Conservation (phyloP, 2,797 vertebrate genomes). For the Dicrostonyx torquatus region DNA sequence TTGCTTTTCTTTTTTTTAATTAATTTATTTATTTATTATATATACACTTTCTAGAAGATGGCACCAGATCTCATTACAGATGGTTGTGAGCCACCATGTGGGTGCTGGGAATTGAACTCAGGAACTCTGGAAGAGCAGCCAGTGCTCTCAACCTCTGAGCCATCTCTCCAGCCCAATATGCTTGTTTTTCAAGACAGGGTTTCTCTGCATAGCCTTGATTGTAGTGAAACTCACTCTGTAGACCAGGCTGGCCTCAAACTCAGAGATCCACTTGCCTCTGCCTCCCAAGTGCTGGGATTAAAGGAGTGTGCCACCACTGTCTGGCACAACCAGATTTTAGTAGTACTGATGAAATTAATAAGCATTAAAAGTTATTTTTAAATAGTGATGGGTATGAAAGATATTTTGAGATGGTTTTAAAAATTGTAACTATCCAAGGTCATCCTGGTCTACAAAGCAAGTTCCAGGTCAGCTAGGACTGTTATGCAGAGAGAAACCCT, state of each 20-base stretch:
- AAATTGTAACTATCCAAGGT: constrained; percentile 24
- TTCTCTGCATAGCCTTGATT: background rate
- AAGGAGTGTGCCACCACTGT: background rate
- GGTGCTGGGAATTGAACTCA: no score
- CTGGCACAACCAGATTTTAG: background rate
- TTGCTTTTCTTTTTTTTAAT: no score
- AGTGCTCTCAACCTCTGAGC: no score
- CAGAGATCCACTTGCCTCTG: background rate
- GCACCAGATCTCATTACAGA: no score
- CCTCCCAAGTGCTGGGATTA: background rate
- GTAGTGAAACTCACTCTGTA: background rate
- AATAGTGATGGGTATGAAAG: background rate
- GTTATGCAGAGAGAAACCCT: no score
- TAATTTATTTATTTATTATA: no score
- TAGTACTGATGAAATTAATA: constrained; percentile 21
- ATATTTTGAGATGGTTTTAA: background rate
- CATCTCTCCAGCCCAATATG: no score
- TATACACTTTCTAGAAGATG: no score
- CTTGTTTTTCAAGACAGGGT: background rate
- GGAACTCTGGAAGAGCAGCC: no score
- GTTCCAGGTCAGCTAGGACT: no score
- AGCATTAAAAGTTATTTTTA: background rate
- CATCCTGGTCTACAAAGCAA: no score
- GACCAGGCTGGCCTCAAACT: background rate
- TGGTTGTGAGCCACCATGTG: no score